Evolutionary conservation across 2,113 vertebrate species (phyloP).

Genomic region (Silurus asotus): DNA sequence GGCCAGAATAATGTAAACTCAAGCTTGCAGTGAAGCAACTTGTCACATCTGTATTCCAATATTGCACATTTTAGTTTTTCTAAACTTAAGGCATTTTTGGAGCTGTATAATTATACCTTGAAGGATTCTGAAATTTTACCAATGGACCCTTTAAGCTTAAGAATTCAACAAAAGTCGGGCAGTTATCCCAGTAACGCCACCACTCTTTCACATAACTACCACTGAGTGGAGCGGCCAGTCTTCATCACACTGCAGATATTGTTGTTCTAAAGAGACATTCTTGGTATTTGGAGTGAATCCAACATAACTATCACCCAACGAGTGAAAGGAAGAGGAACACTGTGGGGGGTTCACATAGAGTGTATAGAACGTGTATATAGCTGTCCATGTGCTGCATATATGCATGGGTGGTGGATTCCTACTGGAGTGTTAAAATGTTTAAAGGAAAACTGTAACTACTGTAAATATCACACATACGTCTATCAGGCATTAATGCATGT

Average conservation of each 20-base stretch:
- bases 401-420: background rate
- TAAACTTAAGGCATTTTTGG: background rate
- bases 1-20: background rate
- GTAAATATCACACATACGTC: too few relatives aligned
- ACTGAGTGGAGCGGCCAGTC: background rate
- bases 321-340: background rate
- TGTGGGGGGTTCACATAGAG: constrained; percentile 7
- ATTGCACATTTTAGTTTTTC: background rate
- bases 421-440: background rate
- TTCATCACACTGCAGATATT: constrained; percentile 10
- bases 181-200: background rate
- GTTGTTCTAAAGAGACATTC: constrained; percentile 38
- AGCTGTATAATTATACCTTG: background rate
- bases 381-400: background rate
- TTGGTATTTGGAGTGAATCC: constrained; percentile 31
- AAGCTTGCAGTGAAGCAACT: background rate
- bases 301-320: constrained; percentile 9
- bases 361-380: constrained; percentile 17
- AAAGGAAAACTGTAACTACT: background rate
- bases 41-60: background rate
- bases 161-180: background rate
- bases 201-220: background rate
- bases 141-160: constrained; percentile 1
- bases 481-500: background rate
- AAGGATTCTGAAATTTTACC: background rate